phyloP scores from a whole-genome alignment of 2,797 vertebrate species.

The Galago senegalensis region DNA sequence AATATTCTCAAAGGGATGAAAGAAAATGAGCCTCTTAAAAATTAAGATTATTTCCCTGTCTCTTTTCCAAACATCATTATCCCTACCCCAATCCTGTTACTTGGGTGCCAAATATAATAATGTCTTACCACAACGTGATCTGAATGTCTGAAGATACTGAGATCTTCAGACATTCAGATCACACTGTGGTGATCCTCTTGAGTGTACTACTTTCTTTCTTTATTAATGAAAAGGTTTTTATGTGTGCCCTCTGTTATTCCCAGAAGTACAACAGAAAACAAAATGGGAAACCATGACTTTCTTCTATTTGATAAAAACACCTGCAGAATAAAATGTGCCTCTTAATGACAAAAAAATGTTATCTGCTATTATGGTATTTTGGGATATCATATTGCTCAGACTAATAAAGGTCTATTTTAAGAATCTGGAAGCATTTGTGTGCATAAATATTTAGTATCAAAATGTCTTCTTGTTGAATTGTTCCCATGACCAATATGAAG shows the following conservation, averaged over 20 bases:
- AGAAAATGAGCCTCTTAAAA: slow-evolving; percentile 80
- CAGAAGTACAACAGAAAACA: slow-evolving; percentile 77
- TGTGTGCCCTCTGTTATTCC: slow-evolving; percentile 82
- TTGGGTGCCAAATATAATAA: slow-evolving; percentile 86
- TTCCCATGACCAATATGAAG: too few relatives aligned
- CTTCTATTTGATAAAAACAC: slow-evolving; percentile 90
- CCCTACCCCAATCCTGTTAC: slow-evolving; percentile 65
- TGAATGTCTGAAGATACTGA: slow-evolving; percentile 62
- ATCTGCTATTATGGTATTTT: too few relatives aligned
- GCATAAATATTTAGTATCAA: too few relatives aligned
- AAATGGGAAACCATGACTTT: slow-evolving; percentile 87
- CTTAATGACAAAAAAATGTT: slow-evolving; percentile 89
- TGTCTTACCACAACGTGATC: slow-evolving; percentile 69
- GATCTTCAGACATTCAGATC: background rate
- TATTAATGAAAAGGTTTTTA: slow-evolving; percentile 87
- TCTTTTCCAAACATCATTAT: background rate
- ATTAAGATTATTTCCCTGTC: slow-evolving; percentile 59
- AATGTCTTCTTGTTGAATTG: too few relatives aligned
- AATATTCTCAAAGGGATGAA: slow-evolving; percentile 72
- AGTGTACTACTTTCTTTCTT: slow-evolving; percentile 79
- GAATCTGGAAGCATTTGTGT: too few relatives aligned
- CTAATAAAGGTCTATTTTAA: too few relatives aligned
- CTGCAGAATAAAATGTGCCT: slow-evolving; percentile 92
- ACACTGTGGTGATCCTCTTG: slow-evolving; percentile 81
- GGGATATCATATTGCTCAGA: too few relatives aligned